phyloP scores from a whole-genome alignment of 2,888 invertebrate species.

The Cyaniris semiargus region DNA sequence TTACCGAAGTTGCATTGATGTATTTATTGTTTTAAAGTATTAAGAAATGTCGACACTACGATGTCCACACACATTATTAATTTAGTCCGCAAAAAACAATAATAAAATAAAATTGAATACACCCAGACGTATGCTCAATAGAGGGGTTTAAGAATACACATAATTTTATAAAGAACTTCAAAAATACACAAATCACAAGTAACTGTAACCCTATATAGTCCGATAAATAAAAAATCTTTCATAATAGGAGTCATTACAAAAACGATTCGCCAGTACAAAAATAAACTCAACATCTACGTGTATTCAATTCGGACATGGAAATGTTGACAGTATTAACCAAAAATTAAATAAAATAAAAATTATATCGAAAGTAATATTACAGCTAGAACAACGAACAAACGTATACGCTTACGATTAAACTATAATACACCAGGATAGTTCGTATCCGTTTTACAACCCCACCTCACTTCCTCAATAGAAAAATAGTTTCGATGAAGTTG shows the following conservation, averaged over 20 bases:
- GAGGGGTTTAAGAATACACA: neutral
- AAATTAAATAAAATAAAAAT: conserved; percentile 34
- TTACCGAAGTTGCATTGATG: neutral
- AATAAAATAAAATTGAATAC: conserved; percentile 28
- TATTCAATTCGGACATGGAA: conserved; percentile 30
- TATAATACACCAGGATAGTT: conserved; percentile 59
- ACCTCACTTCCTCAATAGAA: conserved; percentile 1
- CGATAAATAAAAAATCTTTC: neutral
- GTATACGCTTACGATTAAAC: conserved; percentile 59
- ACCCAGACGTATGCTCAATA: conserved; percentile 5
- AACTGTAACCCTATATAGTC: neutral
- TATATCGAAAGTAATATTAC: conserved; percentile 52
- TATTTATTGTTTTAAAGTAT: neutral
- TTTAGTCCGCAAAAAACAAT: conserved; percentile 16
- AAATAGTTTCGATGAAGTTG: conserved; percentile 13
- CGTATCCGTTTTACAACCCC: conserved; percentile 24
- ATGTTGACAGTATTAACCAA: conserved; percentile 32
- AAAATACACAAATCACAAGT: conserved; percentile 4
- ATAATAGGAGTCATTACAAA: neutral
- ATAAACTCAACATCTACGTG: conserved; percentile 11
- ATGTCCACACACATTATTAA: conserved; percentile 25
- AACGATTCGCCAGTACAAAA: neutral
- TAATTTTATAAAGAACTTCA: neutral
- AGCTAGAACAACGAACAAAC: conserved; percentile 67
- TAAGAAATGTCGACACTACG: conserved; percentile 6